Base-by-base conservation (phyloP, 1,140 invertebrate species). In the Phthorimaea operculella region DNA sequence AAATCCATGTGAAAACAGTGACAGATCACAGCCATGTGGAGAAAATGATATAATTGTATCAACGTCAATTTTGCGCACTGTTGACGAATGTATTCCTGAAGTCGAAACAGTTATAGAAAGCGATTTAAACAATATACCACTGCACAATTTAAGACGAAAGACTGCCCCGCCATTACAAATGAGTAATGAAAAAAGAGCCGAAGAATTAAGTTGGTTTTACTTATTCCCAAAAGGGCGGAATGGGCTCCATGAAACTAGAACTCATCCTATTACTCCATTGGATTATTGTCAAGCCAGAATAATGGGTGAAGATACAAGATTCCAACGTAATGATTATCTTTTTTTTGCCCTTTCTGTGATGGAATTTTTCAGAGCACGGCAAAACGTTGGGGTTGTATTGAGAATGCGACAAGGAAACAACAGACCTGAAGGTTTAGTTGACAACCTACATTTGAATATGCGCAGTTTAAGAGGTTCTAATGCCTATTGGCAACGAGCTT, bases 391-490 rank as follows among this genome's bases (percentile, higher is more conserved):
- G 12, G 59, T 70, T 0, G 66, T 58, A 39, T 58, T 55, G 42
- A 28, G 52, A 18, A 57, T 63, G 57, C 39, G 50, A 9, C 66
- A 66, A 17, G 47, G n/a, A 18, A 7, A n/a, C 60, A 54, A 34
- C 45, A 54, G 61, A 12, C 52, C 33, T 9, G 54, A 17, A 36
- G 60, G 54, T 2, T 16, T 64, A 6, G 53, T 63, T 0, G 54
- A 64, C 44, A 67, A 67, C 48, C 62, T 66, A 33, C 67, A 64
- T 33, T 55, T 70, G 0, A 59, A 53, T 14, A 67, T 70, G 63
- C 52, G 60, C 33, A 65, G 63, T 50, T 61, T 66, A 14, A 18
- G 62, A 52, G 52, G 66, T 12, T 59, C 57, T 15, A 33, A 55
- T 10, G 54, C 60, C 7, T 64, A 64, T 52, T 70, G 62, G 62